These are phyloP conservation scores for Neocrepidodera transversa DNA, from an alignment of 2,888 invertebrate species.

Conservation along the genomic window DNA sequence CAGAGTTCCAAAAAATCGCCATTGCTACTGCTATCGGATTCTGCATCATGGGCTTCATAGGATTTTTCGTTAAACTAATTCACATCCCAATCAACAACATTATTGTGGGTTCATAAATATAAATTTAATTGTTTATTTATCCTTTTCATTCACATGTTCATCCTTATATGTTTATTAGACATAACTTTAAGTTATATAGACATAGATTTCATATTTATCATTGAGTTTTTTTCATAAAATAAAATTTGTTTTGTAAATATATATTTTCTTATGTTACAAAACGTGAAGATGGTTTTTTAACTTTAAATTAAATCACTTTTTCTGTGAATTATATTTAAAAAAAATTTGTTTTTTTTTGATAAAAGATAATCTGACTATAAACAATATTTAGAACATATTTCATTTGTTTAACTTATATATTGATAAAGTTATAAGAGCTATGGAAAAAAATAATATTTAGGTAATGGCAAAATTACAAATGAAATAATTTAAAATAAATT, in stretches of 20 bases:
- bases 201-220: constrained; percentile 30
- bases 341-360: too few species aligned
- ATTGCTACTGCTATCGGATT: constrained; percentile 99
- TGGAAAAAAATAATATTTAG: too few species aligned
- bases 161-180: constrained; percentile 16
- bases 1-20: constrained; percentile 99
- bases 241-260: constrained; percentile 26
- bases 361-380: too few species aligned
- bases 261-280: background rate
- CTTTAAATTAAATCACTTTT: too few species aligned
- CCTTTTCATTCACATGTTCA: constrained; percentile 12
- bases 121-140: constrained; percentile 39
- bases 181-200: constrained; percentile 34
- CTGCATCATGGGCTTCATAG: constrained; percentile 99
- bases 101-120: constrained; percentile 80
- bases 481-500: too few species aligned
- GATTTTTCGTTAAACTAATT: constrained; percentile 99
- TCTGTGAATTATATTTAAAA: too few species aligned
- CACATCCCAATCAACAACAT: constrained; percentile 99
- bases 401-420: too few species aligned
- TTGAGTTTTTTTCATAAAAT: constrained; percentile 27
- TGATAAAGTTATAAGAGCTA: too few species aligned
- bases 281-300: too few species aligned
- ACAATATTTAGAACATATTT: too few species aligned
- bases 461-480: too few species aligned